Percentiles rank a stretch among this genome's conserved stretches.
phyloP scores from a whole-genome alignment of 2,888 invertebrate genomes.

The Rapana venosa region DNA sequence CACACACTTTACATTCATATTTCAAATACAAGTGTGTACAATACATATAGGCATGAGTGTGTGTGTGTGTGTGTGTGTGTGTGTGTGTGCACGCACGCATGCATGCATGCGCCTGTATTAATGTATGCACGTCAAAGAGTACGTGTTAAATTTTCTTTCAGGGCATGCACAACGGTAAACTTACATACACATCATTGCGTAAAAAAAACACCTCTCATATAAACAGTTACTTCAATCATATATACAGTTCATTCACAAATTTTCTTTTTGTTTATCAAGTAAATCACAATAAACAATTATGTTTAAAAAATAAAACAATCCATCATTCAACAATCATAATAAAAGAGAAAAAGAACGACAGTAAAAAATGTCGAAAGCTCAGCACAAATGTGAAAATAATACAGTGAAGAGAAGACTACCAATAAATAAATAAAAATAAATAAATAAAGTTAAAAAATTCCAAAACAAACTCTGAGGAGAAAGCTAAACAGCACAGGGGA shows the following conservation, averaged over 20 bases:
- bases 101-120: background rate
- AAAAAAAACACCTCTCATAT: background rate
- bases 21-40: no score
- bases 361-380: background rate
- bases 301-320: background rate
- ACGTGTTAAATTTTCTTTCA: background rate
- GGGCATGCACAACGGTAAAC: background rate
- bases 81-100: background rate
- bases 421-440: background rate
- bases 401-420: background rate
- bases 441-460: background rate
- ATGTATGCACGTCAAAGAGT: background rate
- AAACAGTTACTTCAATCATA: background rate
- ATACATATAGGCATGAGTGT: background rate
- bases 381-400: background rate
- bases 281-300: background rate
- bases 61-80: slow-evolving; percentile 23
- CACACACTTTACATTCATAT: no score
- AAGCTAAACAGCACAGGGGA: background rate
- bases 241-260: no score
- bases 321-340: background rate
- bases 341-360: background rate
- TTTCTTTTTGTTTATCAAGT: background rate
- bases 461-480: background rate
- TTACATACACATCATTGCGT: background rate